These are phyloP conservation scores for Orius insidiosus DNA, from an alignment of 1,140 invertebrate genomes.

Conservation along the genomic window DNA sequence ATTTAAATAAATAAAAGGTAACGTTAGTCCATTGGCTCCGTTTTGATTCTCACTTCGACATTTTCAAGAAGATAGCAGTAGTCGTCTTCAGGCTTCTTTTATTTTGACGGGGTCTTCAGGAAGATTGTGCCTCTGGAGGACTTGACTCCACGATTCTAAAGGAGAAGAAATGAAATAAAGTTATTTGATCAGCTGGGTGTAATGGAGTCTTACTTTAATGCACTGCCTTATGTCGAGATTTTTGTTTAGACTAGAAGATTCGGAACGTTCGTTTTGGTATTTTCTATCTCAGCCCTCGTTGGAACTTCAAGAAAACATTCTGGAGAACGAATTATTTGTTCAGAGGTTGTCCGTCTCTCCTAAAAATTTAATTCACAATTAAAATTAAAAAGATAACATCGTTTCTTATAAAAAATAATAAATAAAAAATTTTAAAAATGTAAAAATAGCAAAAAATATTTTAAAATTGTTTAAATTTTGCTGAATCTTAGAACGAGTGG, in stretches of 20 bases:
- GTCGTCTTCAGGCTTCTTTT: conserved; percentile 13
- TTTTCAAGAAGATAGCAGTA: conserved; percentile 20
- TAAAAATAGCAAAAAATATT: too few relatives aligned
- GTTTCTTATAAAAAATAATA: too few relatives aligned
- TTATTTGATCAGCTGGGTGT: neutral
- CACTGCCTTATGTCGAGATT: conserved; percentile 4
- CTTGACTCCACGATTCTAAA: conserved; percentile 19
- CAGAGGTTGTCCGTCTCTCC: neutral
- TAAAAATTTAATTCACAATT: too few relatives aligned
- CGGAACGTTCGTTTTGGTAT: neutral
- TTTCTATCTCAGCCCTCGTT: neutral
- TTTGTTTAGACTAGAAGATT: neutral
- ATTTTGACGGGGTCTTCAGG: conserved; percentile 11
- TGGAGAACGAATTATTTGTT: neutral
- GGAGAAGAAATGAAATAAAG: too few relatives aligned
- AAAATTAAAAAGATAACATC: neutral
- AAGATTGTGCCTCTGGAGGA: conserved; percentile 1
- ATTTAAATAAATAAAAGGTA: too few relatives aligned
- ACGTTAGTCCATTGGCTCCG: conserved; percentile 20
- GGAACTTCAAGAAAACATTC: neutral
- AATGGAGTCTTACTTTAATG: conserved; percentile 1
- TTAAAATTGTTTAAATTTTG: too few relatives aligned
- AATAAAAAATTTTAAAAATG: too few relatives aligned
- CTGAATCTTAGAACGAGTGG: too few relatives aligned
- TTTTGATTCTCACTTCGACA: conserved; percentile 24